A percentile compares a stretch with the other conserved stretches of the same genome.
Evolutionary conservation across 2,888 invertebrate genomes (phyloP).

Genomic region (Cheilosia pagana): DNA sequence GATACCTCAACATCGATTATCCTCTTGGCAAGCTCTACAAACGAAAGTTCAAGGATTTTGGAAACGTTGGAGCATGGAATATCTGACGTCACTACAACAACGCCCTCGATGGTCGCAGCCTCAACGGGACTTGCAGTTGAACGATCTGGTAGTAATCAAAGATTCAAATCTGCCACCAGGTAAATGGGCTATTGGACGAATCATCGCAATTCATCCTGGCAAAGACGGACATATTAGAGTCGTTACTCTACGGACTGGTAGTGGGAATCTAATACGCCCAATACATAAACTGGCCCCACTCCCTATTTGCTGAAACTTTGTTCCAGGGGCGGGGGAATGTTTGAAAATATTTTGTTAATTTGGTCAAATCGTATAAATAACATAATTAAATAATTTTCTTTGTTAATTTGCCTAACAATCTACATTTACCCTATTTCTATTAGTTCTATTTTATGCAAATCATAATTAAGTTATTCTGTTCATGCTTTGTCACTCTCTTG

Average conservation of each 20-base stretch:
- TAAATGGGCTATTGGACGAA: conserved; percentile 5
- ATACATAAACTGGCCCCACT: neutral
- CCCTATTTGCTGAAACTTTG: conserved; percentile 6
- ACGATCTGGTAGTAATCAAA: conserved; percentile 21
- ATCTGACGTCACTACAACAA: conserved; percentile 11
- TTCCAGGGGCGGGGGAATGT: conserved; percentile 24
- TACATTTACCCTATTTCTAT: no score
- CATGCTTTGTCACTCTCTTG: no score
- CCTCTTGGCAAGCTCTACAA: conserved; percentile 13
- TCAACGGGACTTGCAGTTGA: neutral
- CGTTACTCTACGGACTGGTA: conserved; percentile 6
- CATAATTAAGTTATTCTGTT: no score
- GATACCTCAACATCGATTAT: conserved; percentile 2
- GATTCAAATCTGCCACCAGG: conserved; percentile 9
- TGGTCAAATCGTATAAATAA: no score
- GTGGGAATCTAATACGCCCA: neutral
- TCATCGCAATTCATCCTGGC: neutral
- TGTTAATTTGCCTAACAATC: no score
- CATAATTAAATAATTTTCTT: no score
- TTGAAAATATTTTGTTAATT: neutral
- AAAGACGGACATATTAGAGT: neutral
- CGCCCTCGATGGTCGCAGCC: conserved; percentile 10
- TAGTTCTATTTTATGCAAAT: no score
- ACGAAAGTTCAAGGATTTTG: no score
- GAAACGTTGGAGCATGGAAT: conserved; percentile 9